Evolutionary conservation across 2,888 invertebrate genomes (phyloP), one percentile per base, ranked within the genome.

Genomic region (Scaptomyza polygonia): DNA sequence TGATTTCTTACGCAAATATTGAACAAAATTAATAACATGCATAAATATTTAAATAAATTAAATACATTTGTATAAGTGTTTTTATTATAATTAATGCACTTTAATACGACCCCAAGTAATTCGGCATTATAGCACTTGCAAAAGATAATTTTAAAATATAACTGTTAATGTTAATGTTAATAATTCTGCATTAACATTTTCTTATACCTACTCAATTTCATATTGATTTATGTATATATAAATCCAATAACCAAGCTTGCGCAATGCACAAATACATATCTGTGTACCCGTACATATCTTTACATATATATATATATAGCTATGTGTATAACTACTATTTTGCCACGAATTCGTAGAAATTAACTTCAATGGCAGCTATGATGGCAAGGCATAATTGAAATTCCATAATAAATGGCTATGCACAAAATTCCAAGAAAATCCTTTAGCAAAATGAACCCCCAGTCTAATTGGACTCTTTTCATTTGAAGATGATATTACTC

Each of bases 401-500:
- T 72, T 58, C 61, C 42, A 16, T 14, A 39, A 30, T 44, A 40
- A 43, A 12, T 16, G 2, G 8, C 16, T 8, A 11, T 9, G 43
- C 29, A 25, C 9, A 32, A 27, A 34, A 30, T 67, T 40, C 36
- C 16, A 16, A 5, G 25, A 36, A 62, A 51, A 47, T 58, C n/a
- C 39, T 3, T 29, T 27, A 32, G 21, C 36, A 45, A 40, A 12
- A 21, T 18, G 14, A 4, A 2, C 25, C 9, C 25, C 9, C 32
- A 14, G 7, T 14, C 7, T 3, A 49, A 14, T 34, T 49, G 0
- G 2, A 14, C 6, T 34, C 6, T 4, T 21, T 25, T n/a, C 11
- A 14, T 14, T 32, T 14, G 4, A 32, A 1, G 8, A 30, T 3
- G 12, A 5, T 5, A 4, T 3, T 12, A 9, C 18, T 21, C 2